phyloP scores from a whole-genome alignment of 1,140 invertebrate species.

The Drosophila sproati region DNA sequence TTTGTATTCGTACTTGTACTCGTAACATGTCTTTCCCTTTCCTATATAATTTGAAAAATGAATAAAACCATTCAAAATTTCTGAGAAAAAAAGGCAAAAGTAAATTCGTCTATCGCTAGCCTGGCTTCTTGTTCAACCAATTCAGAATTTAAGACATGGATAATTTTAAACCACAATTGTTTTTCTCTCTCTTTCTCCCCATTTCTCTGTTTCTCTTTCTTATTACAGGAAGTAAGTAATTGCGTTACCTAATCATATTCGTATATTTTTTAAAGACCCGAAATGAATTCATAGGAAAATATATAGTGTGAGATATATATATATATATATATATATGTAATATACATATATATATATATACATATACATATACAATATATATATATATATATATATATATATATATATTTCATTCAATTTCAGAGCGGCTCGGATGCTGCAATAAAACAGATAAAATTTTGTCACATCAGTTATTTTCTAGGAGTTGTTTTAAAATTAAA shows the following conservation, averaged over 20 bases:
- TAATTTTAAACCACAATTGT: slow-evolving; percentile 65
- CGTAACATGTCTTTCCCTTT: slow-evolving; percentile 67
- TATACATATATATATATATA: background rate
- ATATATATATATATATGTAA: slow-evolving; percentile 4
- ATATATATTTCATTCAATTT: background rate
- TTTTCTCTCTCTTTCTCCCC: slow-evolving; percentile 67
- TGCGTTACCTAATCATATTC: slow-evolving; percentile 64
- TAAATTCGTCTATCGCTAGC: slow-evolving; percentile 75
- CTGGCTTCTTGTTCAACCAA: slow-evolving; percentile 76
- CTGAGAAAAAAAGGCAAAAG: slow-evolving; percentile 49
- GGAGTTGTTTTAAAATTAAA: too few relatives aligned
- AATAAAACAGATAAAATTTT: background rate
- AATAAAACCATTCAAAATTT: slow-evolving; percentile 54
- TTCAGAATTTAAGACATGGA: slow-evolving; percentile 63
- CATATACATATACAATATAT: background rate
- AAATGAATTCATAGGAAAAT: slow-evolving; percentile 17
- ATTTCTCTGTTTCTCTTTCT: slow-evolving; percentile 65
- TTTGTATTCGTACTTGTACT: slow-evolving; percentile 57
- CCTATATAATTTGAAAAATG: slow-evolving; percentile 52
- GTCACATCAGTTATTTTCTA: too few relatives aligned
- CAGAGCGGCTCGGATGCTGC: slow-evolving; percentile 5
- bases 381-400: slow-evolving; percentile 1
- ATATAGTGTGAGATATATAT: slow-evolving; percentile 10
- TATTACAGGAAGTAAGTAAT: slow-evolving; percentile 82
- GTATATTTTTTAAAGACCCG: slow-evolving; percentile 41